Conservation (phyloP, 2,113 vertebrate genomes). For the Eulemur rufifrons region DNA sequence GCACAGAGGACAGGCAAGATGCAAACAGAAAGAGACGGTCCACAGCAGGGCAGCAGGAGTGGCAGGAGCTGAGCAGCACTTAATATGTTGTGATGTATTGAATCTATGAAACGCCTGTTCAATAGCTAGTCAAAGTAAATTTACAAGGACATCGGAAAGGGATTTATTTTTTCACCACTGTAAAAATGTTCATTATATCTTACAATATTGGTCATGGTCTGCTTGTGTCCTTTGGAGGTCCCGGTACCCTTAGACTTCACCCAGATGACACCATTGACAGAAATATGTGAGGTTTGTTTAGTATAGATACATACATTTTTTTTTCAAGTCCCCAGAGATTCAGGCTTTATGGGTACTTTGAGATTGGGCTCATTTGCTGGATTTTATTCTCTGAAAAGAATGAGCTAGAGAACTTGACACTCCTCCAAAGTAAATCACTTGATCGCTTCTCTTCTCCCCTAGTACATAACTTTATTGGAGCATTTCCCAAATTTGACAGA, state of each 20-base stretch:
- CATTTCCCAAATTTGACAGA: slow-evolving; percentile 43
- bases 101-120: slow-evolving; percentile 27
- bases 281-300: slow-evolving; percentile 42
- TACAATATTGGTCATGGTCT: slow-evolving; percentile 58
- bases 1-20: slow-evolving; percentile 58
- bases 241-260: slow-evolving; percentile 38
- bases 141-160: slow-evolving; percentile 51
- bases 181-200: slow-evolving; percentile 50
- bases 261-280: slow-evolving; percentile 4
- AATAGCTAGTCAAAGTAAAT: slow-evolving; percentile 68
- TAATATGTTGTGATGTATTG: slow-evolving; percentile 57
- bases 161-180: slow-evolving; percentile 58
- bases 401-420: slow-evolving; percentile 1
- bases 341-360: not conserved
- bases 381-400: slow-evolving; percentile 57
- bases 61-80: slow-evolving; percentile 18
- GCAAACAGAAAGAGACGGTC: slow-evolving; percentile 67
- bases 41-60: not conserved
- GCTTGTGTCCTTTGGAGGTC: slow-evolving; percentile 38
- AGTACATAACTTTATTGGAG: slow-evolving; percentile 25
- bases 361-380: slow-evolving; percentile 31
- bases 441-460: not conserved
- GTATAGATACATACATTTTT: not conserved
- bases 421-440: slow-evolving; percentile 23
- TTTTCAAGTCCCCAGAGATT: not conserved